Conservation (phyloP, 1,140 invertebrate genomes). For the Mizuhopecten yessoensis region DNA sequence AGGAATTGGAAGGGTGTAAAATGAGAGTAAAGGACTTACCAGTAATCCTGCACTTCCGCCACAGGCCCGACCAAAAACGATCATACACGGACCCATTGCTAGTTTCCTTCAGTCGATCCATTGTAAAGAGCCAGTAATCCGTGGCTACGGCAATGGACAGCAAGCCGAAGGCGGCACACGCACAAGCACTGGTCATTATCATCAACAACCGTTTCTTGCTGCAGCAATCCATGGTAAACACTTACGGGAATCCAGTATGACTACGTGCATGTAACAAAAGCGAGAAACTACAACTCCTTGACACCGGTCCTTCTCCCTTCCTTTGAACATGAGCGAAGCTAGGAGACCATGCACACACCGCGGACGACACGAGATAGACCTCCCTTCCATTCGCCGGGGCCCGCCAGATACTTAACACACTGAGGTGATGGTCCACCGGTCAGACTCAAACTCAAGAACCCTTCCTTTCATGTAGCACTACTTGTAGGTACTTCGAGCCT, state of each 20-base stretch:
- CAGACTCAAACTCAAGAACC: constrained; percentile 18
- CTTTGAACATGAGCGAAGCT: constrained; percentile 53
- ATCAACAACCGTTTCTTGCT: constrained; percentile 80
- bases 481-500: constrained; percentile 23
- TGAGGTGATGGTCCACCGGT: not conserved
- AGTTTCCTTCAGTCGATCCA: constrained; percentile 70
- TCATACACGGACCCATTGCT: constrained; percentile 72
- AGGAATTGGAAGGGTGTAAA: not conserved
- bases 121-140: constrained; percentile 82
- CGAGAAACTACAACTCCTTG: constrained; percentile 45
- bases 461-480: constrained; percentile 32
- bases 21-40: constrained; percentile 71
- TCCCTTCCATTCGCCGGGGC: constrained; percentile 57
- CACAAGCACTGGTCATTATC: constrained; percentile 82
- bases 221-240: constrained; percentile 81
- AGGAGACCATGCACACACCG: constrained; percentile 47
- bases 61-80: constrained; percentile 80
- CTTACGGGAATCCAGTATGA: constrained; percentile 49
- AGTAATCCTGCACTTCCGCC: constrained; percentile 77
- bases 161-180: constrained; percentile 81
- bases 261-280: constrained; percentile 48
- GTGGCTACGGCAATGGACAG: constrained; percentile 82
- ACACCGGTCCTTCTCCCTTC: constrained; percentile 49
- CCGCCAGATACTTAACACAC: constrained; percentile 54
- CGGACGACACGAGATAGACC: constrained; percentile 49